A percentile compares a stretch with the other conserved stretches of the same genome.
These are phyloP conservation scores for Mystacides longicornis DNA, from an alignment of 2,888 invertebrate species.

Conservation along the genomic window DNA sequence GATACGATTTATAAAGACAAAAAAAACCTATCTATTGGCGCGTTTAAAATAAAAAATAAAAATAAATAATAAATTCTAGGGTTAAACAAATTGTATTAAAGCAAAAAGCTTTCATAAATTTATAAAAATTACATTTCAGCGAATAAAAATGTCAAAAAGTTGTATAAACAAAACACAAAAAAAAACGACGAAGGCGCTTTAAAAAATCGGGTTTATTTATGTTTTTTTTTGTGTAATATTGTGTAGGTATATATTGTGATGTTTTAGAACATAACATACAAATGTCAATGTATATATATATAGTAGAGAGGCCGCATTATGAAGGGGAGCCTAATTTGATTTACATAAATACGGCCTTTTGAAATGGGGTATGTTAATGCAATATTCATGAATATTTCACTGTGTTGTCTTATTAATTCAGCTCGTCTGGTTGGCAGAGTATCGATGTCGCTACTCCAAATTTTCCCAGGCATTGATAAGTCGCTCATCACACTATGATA, in stretches of 20 bases:
- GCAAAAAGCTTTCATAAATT: no score
- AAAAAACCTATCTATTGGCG: no score
- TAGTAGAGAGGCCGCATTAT: constrained; percentile 8
- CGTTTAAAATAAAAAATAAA: no score
- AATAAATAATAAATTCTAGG: no score
- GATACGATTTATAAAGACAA: no score
- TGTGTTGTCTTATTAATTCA: constrained; percentile 26
- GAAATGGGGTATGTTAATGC: constrained; percentile 18
- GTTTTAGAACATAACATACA: constrained; percentile 10
- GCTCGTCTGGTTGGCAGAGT: constrained; percentile 23
- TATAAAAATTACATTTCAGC: background rate
- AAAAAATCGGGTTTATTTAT: background rate
- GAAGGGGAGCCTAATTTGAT: constrained; percentile 24
- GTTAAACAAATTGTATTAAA: no score
- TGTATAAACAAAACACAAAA: background rate
- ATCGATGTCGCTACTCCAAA: constrained; percentile 20
- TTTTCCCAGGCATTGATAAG: constrained; percentile 15
- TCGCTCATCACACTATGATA: background rate
- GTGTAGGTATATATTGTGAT: constrained; percentile 2
- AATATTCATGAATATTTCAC: constrained; percentile 25
- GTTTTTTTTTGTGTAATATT: background rate
- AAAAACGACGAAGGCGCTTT: background rate
- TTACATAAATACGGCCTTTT: constrained; percentile 26
- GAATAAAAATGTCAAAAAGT: background rate
- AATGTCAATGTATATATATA: constrained; percentile 11